Evolutionary conservation across 2,888 invertebrate genomes (phyloP), one percentile per base, ranked within the genome.

Genomic region (Phalera bucephala): DNA sequence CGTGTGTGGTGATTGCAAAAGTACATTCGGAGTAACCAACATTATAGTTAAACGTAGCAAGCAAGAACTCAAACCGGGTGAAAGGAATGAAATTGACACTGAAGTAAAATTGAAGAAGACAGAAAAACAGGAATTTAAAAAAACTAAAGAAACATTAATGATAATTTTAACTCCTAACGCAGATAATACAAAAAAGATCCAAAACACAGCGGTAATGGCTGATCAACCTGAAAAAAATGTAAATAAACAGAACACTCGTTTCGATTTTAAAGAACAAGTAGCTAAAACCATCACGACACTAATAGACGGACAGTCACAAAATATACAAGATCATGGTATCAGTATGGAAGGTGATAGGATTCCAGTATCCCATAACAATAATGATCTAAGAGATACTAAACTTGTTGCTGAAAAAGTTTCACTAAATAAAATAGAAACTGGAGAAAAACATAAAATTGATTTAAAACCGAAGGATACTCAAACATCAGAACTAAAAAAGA

Each of bases 1-100:
- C 22, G 32, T 55, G 25, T 40, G 48, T 26, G 59, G 47, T 9
- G 61, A 62, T 48, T 45, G 33, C 29, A 52, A 50, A 36, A 36
- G 31, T n/a, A 33, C 7, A 4, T 11, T 25, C 4, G 15, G n/a
- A 10, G 1, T 14, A 14, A 21, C 9, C 13, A 12, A 26, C 17
- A 8, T 17, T 29, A 9, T 2, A 10, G 28, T 31, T 1, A 33
- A 25, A 25, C 30, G 29, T 7, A 40, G 15, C 11, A 50, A 33
- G 13, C 23, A 37, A 29, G 39, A 41, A 41, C 10, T 30, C n/a
- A 19, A 17, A 11, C 19, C 21, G 10, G 20, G 12, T 25, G 32
- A 36, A 15, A 34, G 31, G 15, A 38, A 30, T 6, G 38, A 36
- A 11, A 29, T 40, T 6, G 21, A 29, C 12, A 21, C 38, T 9